A percentile compares a stretch with the other conserved stretches of the same genome.
Conservation (phyloP, 2,113 vertebrate genomes). For the Micromys minutus region DNA sequence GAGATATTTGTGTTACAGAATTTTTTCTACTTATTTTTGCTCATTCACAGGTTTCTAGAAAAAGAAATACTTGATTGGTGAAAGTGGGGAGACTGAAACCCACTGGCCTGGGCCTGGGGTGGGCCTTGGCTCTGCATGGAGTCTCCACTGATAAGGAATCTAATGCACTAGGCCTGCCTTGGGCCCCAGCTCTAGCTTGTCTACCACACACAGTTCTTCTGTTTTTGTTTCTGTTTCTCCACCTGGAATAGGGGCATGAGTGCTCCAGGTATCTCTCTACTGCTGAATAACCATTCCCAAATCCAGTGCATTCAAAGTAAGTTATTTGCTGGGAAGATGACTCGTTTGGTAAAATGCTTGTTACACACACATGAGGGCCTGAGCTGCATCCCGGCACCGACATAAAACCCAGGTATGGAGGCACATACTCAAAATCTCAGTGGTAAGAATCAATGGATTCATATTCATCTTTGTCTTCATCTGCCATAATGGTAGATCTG, state of each 20-base stretch:
- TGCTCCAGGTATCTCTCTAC: background rate
- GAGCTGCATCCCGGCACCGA: background rate
- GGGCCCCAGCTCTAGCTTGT: background rate
- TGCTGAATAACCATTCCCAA: background rate
- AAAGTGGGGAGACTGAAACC: background rate
- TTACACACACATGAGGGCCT: background rate
- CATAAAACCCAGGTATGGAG: background rate
- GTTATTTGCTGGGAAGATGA: background rate
- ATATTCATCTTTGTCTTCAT: background rate
- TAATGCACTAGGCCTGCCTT: background rate
- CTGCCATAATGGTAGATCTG: background rate
- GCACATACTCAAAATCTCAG: background rate
- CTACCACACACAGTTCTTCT: background rate
- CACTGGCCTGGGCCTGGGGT: fast-evolving
- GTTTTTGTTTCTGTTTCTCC: background rate
- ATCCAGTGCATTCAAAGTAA: background rate
- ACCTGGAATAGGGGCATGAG: background rate
- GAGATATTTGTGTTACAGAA: background rate
- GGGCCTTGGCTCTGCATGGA: fast-evolving
- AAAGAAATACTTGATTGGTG: background rate
- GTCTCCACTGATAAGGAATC: background rate
- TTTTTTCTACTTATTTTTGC: background rate
- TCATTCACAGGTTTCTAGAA: background rate
- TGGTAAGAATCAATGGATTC: background rate
- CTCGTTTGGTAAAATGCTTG: background rate